Base-by-base conservation (phyloP, 2,888 invertebrate genomes). In the Toxonevra muliebris region DNA sequence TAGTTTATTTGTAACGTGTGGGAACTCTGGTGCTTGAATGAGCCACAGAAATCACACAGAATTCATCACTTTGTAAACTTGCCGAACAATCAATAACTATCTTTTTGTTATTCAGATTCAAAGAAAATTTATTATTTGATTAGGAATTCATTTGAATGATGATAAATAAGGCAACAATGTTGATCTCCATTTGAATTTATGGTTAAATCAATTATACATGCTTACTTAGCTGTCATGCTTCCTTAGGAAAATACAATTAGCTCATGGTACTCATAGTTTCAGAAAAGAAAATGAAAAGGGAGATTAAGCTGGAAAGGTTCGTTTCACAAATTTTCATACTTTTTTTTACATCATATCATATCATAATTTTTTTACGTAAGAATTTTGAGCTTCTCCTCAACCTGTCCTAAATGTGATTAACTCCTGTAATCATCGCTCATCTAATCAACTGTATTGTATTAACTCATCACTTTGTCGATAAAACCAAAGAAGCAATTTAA, bases 181-280 rank as follows among this genome's bases (percentile, higher is more conserved):
- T 15, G 13, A 15, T 15, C n/a, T 13, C 48, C 11, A 48, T 4
- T 48, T 48, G 48, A 48, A 48, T 80, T 79, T 76, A 76, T 77
- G 79, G 78, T 78, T 79, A 76, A 79, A 80, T 79, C 79, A 79
- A 79, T 79, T 80, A 78, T 77, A 78, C 79, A 78, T 77, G 77
- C 77, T 79, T 76, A 77, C 79, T 79, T 78, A 48, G 57, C 45
- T 57, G 74, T 65, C 66, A 66, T 62, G 65, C 69, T 66, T 63
- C 66, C 48, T 53, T 50, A 42, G 58, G 45, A 52, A 63, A 59
- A 59, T 58, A 63, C 52, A 67, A 67, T 67, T 67, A 63, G 67
- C 50, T 13, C 57, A 62, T 55, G 61, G 66, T 66, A 66, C 61
- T 66, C 61, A 61, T 45, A 12, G 55, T 42, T 52, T 30, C 19